Conservation (phyloP, 2,888 invertebrate genomes). For the Luperina nickerlii region DNA sequence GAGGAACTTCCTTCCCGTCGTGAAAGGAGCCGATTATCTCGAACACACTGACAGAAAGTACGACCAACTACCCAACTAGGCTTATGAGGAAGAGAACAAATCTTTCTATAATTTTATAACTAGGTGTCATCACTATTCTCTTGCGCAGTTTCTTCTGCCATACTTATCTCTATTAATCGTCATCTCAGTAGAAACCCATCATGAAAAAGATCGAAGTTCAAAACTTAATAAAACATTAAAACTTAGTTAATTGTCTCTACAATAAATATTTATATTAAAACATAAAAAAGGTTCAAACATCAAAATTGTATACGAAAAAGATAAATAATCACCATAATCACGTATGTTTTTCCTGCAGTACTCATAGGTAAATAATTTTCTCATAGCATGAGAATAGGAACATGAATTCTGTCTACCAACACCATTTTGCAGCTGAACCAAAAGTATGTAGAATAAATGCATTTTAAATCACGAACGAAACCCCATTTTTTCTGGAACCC, state of each 20-base stretch:
- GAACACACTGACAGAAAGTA: conserved; percentile 21
- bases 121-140: neutral
- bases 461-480: conserved; percentile 32
- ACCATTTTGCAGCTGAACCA: neutral
- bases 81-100: neutral
- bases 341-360: neutral
- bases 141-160: neutral
- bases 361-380: neutral
- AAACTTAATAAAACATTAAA: too few species aligned
- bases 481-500: conserved; percentile 35
- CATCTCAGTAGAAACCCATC: neutral
- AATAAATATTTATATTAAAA: too few species aligned
- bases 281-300: neutral
- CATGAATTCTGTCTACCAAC: too few species aligned
- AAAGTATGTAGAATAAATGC: conserved; percentile 3
- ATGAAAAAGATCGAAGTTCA: neutral
- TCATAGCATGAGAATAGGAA: neutral
- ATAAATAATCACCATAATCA: neutral
- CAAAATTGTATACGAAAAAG: neutral
- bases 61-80: neutral
- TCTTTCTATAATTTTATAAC: neutral
- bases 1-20: conserved; percentile 63
- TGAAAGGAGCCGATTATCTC: conserved; percentile 67
- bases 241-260: too few species aligned
- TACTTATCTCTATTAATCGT: neutral